Evolutionary conservation across 1,140 invertebrate genomes (phyloP).

Genomic region (Reticulitermes speratus): DNA sequence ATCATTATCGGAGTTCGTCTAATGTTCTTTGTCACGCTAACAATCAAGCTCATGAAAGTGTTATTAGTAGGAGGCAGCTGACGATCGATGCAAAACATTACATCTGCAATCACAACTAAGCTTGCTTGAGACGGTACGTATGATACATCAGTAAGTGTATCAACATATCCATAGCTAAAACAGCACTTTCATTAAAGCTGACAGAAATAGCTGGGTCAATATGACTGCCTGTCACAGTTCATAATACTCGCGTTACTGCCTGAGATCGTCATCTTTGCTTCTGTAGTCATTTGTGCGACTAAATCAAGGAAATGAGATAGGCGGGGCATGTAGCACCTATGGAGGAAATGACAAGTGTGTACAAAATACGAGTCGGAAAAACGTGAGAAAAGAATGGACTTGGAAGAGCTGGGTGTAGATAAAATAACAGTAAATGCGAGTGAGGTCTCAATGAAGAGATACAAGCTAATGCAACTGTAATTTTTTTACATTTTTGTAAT

Average conservation of each 20-base stretch:
- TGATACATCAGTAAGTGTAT: not conserved
- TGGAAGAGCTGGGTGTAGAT: no score
- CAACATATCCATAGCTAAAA: not conserved
- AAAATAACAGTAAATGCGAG: no score
- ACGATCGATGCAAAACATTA: not conserved
- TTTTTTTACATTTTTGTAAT: no score
- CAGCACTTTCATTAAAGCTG: not conserved
- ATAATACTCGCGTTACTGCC: not conserved
- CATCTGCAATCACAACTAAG: not conserved
- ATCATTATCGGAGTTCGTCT: not conserved
- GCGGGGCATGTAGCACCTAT: no score
- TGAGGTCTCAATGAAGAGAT: no score
- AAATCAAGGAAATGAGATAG: no score
- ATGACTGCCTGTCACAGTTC: not conserved
- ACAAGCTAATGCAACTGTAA: no score
- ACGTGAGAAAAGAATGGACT: no score
- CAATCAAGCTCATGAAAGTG: conserved; percentile 11
- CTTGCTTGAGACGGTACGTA: not conserved
- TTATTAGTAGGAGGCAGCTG: not conserved
- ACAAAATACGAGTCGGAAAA: no score
- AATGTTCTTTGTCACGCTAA: not conserved
- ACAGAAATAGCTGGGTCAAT: not conserved
- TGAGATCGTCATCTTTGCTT: not conserved
- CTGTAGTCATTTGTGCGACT: no score
- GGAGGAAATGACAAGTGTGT: no score